These are phyloP conservation scores for Masnerella sp. DNA, from an alignment of 2,888 invertebrate genomes.

Conservation along the genomic window DNA sequence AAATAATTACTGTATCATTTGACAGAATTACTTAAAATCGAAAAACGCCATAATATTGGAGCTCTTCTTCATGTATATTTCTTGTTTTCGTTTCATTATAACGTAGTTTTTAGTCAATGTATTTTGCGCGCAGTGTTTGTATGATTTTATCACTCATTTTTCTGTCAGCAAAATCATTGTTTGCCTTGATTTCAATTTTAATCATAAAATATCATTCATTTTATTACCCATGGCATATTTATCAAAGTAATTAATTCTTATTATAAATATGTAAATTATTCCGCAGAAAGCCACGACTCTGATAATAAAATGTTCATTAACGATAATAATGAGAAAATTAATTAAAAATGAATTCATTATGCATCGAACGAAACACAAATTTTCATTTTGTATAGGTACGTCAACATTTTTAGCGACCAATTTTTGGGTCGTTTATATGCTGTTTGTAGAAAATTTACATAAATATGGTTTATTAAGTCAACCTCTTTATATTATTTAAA, in stretches of 20 bases:
- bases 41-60: neutral
- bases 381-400: slow-evolving; percentile 28
- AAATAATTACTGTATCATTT: too few species aligned
- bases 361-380: slow-evolving; percentile 11
- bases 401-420: slow-evolving; percentile 16
- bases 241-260: slow-evolving; percentile 54
- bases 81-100: slow-evolving; percentile 42
- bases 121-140: slow-evolving; percentile 27
- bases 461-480: too few species aligned
- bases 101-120: slow-evolving; percentile 30
- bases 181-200: slow-evolving; percentile 50
- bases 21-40: too few species aligned
- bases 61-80: slow-evolving; percentile 1
- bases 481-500: too few species aligned
- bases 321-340: slow-evolving; percentile 46
- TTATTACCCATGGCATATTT: slow-evolving; percentile 33
- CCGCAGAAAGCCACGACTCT: slow-evolving; percentile 29
- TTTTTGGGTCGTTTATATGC: slow-evolving; percentile 1
- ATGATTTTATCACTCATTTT: slow-evolving; percentile 49
- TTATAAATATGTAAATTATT: slow-evolving; percentile 56
- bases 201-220: slow-evolving; percentile 49
- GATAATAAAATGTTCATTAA: slow-evolving; percentile 48
- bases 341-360: slow-evolving; percentile 47
- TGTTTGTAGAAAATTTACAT: slow-evolving; percentile 12
- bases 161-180: slow-evolving; percentile 38